Conservation (phyloP, 2,888 invertebrate species). For the Sarcophaga rosellei region DNA sequence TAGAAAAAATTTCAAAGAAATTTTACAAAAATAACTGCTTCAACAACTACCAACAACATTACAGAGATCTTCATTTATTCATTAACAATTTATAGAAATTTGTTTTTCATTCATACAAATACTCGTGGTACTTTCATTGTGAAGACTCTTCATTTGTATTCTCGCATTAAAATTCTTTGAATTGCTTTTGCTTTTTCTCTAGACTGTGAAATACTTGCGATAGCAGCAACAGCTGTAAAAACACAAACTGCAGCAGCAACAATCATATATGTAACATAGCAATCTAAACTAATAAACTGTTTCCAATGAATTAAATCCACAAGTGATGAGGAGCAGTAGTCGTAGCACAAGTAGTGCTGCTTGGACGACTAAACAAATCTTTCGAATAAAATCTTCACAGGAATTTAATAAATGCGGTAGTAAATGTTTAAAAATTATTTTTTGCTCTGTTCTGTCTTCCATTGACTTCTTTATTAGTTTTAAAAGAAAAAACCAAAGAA, state of each 20-base stretch:
- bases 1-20: too few species aligned
- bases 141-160: too few species aligned
- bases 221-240: background rate
- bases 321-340: background rate
- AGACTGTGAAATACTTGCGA: background rate
- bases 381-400: constrained; percentile 27
- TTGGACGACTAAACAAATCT: constrained; percentile 2
- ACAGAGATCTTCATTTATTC: too few species aligned
- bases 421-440: constrained; percentile 21
- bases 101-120: too few species aligned
- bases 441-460: too few species aligned
- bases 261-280: too few species aligned
- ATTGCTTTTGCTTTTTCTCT: constrained; percentile 12
- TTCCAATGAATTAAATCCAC: constrained; percentile 6
- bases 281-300: background rate
- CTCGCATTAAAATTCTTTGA: constrained; percentile 1
- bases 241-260: background rate
- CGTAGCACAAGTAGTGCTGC: background rate
- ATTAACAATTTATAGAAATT: too few species aligned
- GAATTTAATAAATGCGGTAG: constrained; percentile 63
- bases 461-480: too few species aligned
- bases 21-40: too few species aligned
- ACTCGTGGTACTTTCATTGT: too few species aligned
- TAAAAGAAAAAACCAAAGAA: background rate
- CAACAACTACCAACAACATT: too few species aligned